Percentiles rank a stretch among this genome's conserved stretches.
Evolutionary conservation across 2,888 invertebrate species (phyloP).

Genomic region (Flabesymbios commensalis): DNA sequence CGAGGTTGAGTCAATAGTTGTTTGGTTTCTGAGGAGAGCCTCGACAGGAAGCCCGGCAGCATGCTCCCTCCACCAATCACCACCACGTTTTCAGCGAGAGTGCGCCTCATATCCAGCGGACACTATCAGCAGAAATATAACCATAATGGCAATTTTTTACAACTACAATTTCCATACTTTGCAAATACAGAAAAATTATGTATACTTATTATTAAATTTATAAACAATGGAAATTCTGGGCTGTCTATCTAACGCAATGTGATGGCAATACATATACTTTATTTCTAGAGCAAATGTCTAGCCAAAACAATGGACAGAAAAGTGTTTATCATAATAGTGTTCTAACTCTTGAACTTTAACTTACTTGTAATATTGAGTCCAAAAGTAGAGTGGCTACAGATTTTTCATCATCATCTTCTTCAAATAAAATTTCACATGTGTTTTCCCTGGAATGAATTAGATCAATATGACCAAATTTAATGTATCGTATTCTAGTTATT

Average conservation of each 20-base stretch:
- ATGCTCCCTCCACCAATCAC: conserved; percentile 85
- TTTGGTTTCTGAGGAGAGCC: conserved; percentile 78
- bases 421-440: conserved; percentile 35
- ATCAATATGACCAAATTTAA: not conserved
- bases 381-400: conserved; percentile 84
- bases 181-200: too few relatives aligned
- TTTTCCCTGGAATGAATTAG: conserved; percentile 25
- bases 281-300: too few relatives aligned
- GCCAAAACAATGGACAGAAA: too few relatives aligned
- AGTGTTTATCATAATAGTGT: too few relatives aligned
- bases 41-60: conserved; percentile 79
- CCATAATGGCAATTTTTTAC: too few relatives aligned
- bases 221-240: too few relatives aligned
- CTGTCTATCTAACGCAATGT: too few relatives aligned
- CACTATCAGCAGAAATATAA: conserved; percentile 71
- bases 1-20: conserved; percentile 67
- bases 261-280: too few relatives aligned
- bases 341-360: too few relatives aligned
- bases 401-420: conserved; percentile 76
- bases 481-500: too few relatives aligned
- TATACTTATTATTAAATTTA: too few relatives aligned
- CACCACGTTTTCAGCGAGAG: conserved; percentile 81
- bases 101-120: conserved; percentile 79
- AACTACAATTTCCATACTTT: too few relatives aligned
- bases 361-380: conserved; percentile 69